phyloP scores from a whole-genome alignment of 2,888 invertebrate genomes.

The Cryptops parisi region DNA sequence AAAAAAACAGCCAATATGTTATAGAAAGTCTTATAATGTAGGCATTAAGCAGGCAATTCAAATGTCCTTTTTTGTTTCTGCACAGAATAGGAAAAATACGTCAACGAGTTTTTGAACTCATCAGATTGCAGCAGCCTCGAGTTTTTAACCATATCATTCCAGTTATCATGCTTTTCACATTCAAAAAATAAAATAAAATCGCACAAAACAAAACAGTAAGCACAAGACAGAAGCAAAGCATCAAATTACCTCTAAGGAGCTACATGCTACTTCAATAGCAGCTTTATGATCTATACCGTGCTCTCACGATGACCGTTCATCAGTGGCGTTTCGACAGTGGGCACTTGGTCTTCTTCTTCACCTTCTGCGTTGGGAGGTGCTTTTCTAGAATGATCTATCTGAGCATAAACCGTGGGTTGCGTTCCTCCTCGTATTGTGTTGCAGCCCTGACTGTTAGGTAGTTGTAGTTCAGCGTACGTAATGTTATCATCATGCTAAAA shows the following conservation, averaged over 20 bases:
- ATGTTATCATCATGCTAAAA: constrained; percentile 40
- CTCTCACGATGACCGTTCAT: constrained; percentile 23
- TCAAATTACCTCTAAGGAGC: constrained; percentile 12
- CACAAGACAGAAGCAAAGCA: background rate
- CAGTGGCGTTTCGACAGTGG: constrained; percentile 19
- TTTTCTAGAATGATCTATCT: constrained; percentile 43
- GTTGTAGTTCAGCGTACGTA: constrained; percentile 46
- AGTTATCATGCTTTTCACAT: no score
- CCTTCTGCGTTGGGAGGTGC: constrained; percentile 28
- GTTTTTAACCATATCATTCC: no score
- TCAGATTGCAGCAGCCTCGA: no score
- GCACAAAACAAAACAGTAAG: background rate
- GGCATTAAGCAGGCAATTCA: no score
- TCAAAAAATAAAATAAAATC: no score
- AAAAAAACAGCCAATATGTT: no score
- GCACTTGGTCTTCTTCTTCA: constrained; percentile 22
- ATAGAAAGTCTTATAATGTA: no score
- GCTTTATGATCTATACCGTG: constrained; percentile 22
- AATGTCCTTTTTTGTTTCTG: no score
- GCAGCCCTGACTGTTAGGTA: constrained; percentile 37
- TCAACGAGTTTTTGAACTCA: no score
- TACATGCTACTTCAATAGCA: constrained; percentile 12
- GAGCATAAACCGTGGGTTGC: constrained; percentile 56
- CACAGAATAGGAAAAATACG: no score
- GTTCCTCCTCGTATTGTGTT: constrained; percentile 22